phyloP scores from a whole-genome alignment of 2,797 vertebrate genomes.

The Spea hammondii region DNA sequence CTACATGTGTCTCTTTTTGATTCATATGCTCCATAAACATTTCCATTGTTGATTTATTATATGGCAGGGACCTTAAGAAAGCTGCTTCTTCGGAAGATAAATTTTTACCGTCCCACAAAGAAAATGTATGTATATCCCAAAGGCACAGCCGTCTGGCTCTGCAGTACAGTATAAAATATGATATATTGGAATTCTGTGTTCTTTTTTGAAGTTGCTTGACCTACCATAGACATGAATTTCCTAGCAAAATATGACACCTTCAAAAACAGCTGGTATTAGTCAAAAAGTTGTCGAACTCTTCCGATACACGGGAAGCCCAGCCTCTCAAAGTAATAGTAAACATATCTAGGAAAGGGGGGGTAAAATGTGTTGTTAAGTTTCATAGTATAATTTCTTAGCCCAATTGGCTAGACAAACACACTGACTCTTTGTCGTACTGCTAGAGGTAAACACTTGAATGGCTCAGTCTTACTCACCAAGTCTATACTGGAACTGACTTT shows the following conservation, averaged over 20 bases:
- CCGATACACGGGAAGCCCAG: not conserved
- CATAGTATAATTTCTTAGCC: no score
- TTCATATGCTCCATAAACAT: constrained; percentile 12
- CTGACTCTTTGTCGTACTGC: no score
- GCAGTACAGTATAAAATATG: constrained; percentile 19
- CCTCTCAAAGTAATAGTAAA: no score
- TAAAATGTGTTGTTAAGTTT: no score
- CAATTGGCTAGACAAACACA: no score
- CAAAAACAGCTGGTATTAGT: constrained; percentile 14
- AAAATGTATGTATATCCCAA: constrained; percentile 36
- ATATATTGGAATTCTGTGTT: constrained; percentile 31
- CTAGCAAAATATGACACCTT: not conserved
- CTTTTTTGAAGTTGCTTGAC: constrained; percentile 21
- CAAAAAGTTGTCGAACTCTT: not conserved
- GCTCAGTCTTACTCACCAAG: no score
- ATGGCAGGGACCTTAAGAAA: constrained; percentile 22
- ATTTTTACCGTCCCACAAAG: constrained; percentile 21
- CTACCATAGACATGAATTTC: not conserved
- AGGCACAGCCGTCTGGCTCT: constrained; percentile 17
- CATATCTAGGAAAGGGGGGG: no score
- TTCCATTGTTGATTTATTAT: constrained; percentile 39
- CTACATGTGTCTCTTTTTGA: not conserved
- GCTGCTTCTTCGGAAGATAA: constrained; percentile 33
- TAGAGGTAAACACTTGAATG: no score
- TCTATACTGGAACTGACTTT: no score